Conservation (phyloP, 2,113 vertebrate species). For the Amphiprion ocellaris region DNA sequence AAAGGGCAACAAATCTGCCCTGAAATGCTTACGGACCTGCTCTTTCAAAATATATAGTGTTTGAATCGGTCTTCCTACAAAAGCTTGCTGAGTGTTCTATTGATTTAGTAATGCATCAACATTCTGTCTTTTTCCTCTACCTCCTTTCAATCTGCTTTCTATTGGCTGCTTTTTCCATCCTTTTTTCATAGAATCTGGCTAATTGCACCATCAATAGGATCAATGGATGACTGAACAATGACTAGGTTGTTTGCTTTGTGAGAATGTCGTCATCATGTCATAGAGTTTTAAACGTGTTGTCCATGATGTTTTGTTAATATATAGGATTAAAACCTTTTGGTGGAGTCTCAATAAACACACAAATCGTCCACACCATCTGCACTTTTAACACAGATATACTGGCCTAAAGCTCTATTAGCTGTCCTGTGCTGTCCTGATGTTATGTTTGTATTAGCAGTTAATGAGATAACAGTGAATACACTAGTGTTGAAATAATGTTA, state of each 20-base stretch:
- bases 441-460: no score
- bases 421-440: no score
- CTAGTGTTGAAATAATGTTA: no score
- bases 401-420: no score
- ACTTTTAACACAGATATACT: no score
- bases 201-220: background rate
- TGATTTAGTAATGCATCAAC: constrained; percentile 34
- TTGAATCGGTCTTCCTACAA: constrained; percentile 21
- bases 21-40: background rate
- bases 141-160: background rate
- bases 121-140: constrained; percentile 2
- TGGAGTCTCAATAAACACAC: background rate
- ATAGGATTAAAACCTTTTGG: background rate
- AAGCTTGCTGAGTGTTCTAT: constrained; percentile 31
- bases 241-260: background rate
- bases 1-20: background rate
- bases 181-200: background rate
- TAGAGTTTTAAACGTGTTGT: no score
- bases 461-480: no score
- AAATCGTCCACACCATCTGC: no score
- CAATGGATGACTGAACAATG: background rate
- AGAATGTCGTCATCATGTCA: background rate
- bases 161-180: background rate
- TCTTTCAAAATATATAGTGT: constrained; percentile 13
- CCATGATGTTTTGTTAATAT: background rate